phyloP scores from a whole-genome alignment of 2,113 vertebrate species.

The Phalacrocorax carbo region DNA sequence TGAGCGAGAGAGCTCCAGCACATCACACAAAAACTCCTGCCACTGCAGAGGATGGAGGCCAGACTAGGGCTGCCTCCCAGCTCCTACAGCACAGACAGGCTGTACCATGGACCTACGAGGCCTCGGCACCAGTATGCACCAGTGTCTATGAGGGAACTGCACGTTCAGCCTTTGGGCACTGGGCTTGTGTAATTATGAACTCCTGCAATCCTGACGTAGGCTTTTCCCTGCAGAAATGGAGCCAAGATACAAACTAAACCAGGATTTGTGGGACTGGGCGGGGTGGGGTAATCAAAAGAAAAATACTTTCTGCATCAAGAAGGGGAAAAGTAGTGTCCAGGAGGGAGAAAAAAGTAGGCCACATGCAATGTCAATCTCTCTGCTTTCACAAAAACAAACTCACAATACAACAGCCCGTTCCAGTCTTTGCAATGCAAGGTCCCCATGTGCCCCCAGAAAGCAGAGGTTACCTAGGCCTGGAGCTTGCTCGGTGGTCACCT shows the following conservation, averaged over 20 bases:
- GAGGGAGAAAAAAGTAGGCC: not conserved
- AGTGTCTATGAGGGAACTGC: not conserved
- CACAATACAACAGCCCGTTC: not conserved
- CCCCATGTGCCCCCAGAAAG: not conserved
- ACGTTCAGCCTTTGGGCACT: not conserved
- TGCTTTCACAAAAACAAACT: not conserved
- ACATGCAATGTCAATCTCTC: not conserved
- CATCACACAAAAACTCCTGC: rapidly evolving
- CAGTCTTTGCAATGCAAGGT: not conserved
- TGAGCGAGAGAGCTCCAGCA: not conserved
- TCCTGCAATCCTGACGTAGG: not conserved
- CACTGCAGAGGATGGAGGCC: not conserved
- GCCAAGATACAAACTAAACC: not conserved
- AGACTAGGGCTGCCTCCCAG: not conserved
- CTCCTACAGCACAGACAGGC: rapidly evolving
- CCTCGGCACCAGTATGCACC: not conserved
- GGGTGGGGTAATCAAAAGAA: not conserved
- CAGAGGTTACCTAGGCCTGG: not conserved
- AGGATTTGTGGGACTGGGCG: not conserved
- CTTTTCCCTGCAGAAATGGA: not conserved
- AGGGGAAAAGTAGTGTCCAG: not conserved
- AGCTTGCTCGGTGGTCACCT: not conserved
- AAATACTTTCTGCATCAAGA: not conserved
- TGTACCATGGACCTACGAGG: rapidly evolving
- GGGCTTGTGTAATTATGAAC: not conserved